Percentiles rank a stretch among this genome's conserved stretches.
These are phyloP conservation scores for Piscicola geometra DNA, from an alignment of 2,888 invertebrate genomes.

Conservation along the genomic window DNA sequence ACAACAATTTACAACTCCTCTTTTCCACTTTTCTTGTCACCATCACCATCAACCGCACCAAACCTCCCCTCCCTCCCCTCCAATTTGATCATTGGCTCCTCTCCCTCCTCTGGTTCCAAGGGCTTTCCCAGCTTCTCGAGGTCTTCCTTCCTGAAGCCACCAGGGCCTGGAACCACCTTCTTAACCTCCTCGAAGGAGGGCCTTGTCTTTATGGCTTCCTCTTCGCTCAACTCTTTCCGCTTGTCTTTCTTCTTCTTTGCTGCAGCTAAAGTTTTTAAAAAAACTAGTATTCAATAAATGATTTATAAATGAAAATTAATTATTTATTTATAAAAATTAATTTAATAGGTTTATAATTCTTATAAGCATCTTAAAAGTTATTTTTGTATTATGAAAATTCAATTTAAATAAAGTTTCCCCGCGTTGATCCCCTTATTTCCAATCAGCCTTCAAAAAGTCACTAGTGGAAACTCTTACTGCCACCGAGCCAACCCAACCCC, in stretches of 20 bases:
- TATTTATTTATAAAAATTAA: too few species aligned
- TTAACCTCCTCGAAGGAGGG: conserved; percentile 5
- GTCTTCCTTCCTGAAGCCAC: conserved; percentile 24
- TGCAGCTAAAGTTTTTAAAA: background rate
- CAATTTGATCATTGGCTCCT: background rate
- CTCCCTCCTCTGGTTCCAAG: conserved; percentile 6
- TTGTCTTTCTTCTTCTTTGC: background rate
- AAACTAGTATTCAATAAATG: background rate
- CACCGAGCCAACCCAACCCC: too few species aligned
- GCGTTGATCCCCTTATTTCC: too few species aligned
- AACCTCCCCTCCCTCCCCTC: background rate
- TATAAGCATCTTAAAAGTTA: too few species aligned
- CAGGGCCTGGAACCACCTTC: conserved; percentile 3
- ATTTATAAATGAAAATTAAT: background rate
- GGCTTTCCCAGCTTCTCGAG: conserved; percentile 25
- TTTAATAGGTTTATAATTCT: too few species aligned
- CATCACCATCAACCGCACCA: background rate
- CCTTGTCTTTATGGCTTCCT: background rate
- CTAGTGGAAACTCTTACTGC: too few species aligned
- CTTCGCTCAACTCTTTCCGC: background rate
- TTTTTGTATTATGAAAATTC: too few species aligned
- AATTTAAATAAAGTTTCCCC: too few species aligned
- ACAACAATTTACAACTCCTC: background rate
- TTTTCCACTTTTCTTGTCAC: background rate
- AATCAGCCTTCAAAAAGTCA: too few species aligned